Base-by-base conservation (phyloP, 2,888 invertebrate genomes). In the Chesias legatella region DNA sequence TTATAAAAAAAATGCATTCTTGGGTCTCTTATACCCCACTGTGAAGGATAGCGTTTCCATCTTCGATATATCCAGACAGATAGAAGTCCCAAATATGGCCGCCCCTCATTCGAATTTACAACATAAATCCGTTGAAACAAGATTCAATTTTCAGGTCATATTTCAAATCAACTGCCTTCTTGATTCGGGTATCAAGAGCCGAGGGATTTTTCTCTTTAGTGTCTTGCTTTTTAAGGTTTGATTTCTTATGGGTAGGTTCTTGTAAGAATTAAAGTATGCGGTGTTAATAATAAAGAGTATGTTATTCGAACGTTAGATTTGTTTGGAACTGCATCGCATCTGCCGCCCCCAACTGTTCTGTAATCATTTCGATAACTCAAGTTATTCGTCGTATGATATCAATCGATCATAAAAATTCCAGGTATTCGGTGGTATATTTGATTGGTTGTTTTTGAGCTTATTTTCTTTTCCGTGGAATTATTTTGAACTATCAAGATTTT, bases 1-100 rank as follows among this genome's bases (percentile, higher is more conserved):
- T 58, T 64, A 64, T 65, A 67, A 73, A 79, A 79, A 82, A 80
- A 79, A 72, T 56, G 64, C 74, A 80, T 81, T 82, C 78, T 69
- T 74, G 67, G 61, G 65, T 63, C 56, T 59, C 57, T 51, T 53
- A 75, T 68, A 74, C 67, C 83, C 84, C 77, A 80, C 81, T 79
- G 84, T 35, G 83, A 68, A 74, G 73, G 72, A 67, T 62, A 68
- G 43, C 57, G 66, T 63, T 62, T 60, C 59, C 57, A 60, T 63
- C 59, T 60, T 61, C 67, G 70, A 73, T 69, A 61, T 58, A 72
- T 17, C 13, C 58, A 61, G 43, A 55, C 51, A 56, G 42, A 6
- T 13, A 17, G 8, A 13, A n/a, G n/a, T 20, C 31, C 26, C 6
- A 28, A 32, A 31, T 6, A 23, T 10, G 23, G 7, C 20, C n/a